Evolutionary conservation across 2,797 vertebrate species (phyloP).

Genomic region (Tangara arthus): DNA sequence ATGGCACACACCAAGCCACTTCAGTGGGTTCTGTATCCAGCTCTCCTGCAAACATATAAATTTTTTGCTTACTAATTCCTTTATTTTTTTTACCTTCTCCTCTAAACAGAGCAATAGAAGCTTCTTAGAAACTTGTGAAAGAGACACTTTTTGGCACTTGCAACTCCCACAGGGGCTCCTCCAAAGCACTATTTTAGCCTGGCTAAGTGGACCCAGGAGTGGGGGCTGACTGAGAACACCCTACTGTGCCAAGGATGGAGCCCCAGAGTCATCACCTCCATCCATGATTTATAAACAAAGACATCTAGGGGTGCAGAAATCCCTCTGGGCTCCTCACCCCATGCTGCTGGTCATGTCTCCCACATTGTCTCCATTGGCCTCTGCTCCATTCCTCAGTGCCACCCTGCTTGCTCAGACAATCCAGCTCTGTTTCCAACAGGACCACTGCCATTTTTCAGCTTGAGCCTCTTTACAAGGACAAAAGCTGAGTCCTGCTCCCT

Average conservation of each 20-base stretch:
- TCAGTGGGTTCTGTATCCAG: neutral
- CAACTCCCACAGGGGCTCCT: neutral
- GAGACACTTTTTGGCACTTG: neutral
- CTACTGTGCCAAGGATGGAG: accelerated
- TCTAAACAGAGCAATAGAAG: neutral
- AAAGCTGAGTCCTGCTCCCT: neutral
- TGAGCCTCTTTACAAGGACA: neutral
- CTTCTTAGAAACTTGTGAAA: neutral
- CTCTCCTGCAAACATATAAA: neutral
- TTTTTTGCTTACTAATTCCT: neutral
- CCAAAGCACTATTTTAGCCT: neutral
- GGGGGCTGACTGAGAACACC: accelerated
- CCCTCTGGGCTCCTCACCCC: neutral
- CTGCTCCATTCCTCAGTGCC: accelerated
- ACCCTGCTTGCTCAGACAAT: neutral
- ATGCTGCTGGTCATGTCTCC: accelerated
- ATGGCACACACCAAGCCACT: accelerated
- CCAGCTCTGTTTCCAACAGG: accelerated
- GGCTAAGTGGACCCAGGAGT: neutral
- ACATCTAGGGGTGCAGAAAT: neutral
- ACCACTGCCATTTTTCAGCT: neutral
- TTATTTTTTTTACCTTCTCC: neutral
- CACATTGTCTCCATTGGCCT: accelerated
- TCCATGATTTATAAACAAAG: neutral
- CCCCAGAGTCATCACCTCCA: neutral